A percentile compares a stretch with the other conserved stretches of the same genome.
Conservation (phyloP, 2,888 invertebrate genomes). For the Hipparchia sbordonii region DNA sequence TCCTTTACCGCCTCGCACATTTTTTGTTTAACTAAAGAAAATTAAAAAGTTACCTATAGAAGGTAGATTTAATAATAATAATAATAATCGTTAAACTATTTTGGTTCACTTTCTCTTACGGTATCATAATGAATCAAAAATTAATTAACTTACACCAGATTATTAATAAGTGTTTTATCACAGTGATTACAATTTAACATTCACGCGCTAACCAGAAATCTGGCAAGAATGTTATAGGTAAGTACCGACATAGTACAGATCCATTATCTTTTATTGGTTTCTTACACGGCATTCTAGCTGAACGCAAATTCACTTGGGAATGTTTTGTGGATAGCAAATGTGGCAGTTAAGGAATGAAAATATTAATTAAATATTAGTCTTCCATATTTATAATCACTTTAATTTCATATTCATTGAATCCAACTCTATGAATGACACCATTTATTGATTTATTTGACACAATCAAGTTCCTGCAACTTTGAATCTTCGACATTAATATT, state of each 20-base stretch:
- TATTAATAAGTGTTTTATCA: neutral
- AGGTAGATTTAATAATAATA: too few species aligned
- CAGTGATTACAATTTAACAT: slow-evolving; percentile 1
- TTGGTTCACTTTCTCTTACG: too few species aligned
- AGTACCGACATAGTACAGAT: neutral
- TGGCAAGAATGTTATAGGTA: neutral
- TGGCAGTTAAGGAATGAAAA: too few species aligned
- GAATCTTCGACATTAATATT: too few species aligned
- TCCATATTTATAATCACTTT: too few species aligned
- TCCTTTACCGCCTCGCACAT: slow-evolving; percentile 39
- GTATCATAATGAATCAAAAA: too few species aligned
- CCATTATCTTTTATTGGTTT: slow-evolving; percentile 7
- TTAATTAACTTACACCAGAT: neutral
- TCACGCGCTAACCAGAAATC: slow-evolving; percentile 3
- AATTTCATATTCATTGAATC: too few species aligned
- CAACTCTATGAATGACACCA: too few species aligned
- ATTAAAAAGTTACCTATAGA: neutral
- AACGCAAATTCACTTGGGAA: neutral
- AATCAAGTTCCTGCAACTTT: too few species aligned
- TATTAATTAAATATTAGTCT: too few species aligned
- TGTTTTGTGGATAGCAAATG: neutral
- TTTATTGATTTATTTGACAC: too few species aligned
- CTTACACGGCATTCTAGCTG: slow-evolving; percentile 2
- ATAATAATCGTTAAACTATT: too few species aligned
- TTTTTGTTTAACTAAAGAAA: slow-evolving; percentile 11